Conservation (phyloP, 1,140 invertebrate genomes). For the Drosophila persimilis region DNA sequence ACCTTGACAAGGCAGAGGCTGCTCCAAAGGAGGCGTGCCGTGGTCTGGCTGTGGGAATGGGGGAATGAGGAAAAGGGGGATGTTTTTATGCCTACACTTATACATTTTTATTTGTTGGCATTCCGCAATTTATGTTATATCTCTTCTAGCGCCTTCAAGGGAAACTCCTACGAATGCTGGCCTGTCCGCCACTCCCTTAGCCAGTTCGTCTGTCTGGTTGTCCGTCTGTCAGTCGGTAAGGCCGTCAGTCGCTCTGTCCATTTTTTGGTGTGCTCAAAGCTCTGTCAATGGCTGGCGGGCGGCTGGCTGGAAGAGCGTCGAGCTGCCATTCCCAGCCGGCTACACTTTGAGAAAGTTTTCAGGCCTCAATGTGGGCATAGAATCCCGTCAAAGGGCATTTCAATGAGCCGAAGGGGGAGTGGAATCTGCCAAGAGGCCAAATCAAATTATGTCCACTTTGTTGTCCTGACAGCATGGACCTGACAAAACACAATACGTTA, state of each 20-base stretch:
- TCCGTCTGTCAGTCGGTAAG: slow-evolving; percentile 8
- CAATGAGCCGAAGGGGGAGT: background rate
- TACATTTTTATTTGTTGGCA: slow-evolving; percentile 74
- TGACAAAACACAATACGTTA: slow-evolving; percentile 21
- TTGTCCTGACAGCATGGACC: slow-evolving; percentile 19
- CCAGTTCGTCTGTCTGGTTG: background rate
- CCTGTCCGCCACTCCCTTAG: slow-evolving; percentile 1
- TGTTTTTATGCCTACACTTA: slow-evolving; percentile 62
- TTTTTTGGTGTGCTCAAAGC: slow-evolving; percentile 48
- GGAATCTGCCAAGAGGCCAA: slow-evolving; percentile 25
- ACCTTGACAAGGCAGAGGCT: slow-evolving; percentile 21
- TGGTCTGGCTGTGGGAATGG: slow-evolving; percentile 22
- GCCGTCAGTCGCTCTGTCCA: slow-evolving; percentile 21
- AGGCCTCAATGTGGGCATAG: slow-evolving; percentile 6
- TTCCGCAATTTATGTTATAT: slow-evolving; percentile 78
- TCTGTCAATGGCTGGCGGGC: slow-evolving; percentile 57
- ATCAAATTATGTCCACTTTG: slow-evolving; percentile 58
- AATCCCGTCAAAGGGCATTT: slow-evolving; percentile 32
- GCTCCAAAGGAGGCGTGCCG: slow-evolving; percentile 28
- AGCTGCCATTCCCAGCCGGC: slow-evolving; percentile 53
- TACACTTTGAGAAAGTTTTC: slow-evolving; percentile 66
- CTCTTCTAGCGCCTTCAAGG: slow-evolving; percentile 55
- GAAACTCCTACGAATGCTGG: slow-evolving; percentile 31
- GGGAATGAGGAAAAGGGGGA: slow-evolving; percentile 6
- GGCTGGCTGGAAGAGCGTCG: slow-evolving; percentile 25